Evolutionary conservation across 2,888 invertebrate species (phyloP).

Genomic region (Tenthredo distinguenda): DNA sequence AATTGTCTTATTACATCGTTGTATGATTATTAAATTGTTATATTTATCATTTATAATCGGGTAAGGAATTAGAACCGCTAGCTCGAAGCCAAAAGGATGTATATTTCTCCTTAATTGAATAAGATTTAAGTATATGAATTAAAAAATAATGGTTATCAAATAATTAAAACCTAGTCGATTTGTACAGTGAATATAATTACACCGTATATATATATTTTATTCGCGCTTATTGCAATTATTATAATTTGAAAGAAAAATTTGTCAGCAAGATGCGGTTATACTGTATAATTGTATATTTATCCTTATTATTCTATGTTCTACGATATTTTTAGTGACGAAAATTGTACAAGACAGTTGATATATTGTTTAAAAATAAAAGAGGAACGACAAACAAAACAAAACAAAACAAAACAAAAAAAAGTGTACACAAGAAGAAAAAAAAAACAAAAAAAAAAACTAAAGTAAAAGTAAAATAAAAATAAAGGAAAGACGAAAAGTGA

Average conservation of each 20-base stretch:
- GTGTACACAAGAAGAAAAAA: neutral
- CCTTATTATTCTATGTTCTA: too few species aligned
- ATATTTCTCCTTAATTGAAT: neutral
- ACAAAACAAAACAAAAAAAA: neutral
- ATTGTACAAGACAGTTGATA: neutral
- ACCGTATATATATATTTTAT: neutral
- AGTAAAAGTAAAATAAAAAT: constrained; percentile 57
- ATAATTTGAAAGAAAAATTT: neutral
- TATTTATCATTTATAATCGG: neutral
- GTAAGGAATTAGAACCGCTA: constrained; percentile 2
- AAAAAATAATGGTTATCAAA: neutral
- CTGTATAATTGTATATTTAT: too few species aligned
- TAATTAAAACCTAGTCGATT: constrained; percentile 2
- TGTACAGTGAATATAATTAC: constrained; percentile 2
- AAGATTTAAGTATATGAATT: neutral
- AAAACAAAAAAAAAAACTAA: constrained; percentile 29
- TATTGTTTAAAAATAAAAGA: constrained; percentile 55
- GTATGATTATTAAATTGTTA: neutral
- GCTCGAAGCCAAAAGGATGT: neutral
- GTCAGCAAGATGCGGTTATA: neutral
- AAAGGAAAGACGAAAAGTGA: constrained; percentile 70
- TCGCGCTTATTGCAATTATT: neutral
- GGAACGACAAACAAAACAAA: too few species aligned
- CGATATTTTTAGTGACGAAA: neutral
- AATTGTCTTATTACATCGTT: too few species aligned